Evolutionary conservation across 2,888 invertebrate genomes (phyloP), one percentile per base, ranked within the genome.

Genomic region (Hoplodrina ambigua): DNA sequence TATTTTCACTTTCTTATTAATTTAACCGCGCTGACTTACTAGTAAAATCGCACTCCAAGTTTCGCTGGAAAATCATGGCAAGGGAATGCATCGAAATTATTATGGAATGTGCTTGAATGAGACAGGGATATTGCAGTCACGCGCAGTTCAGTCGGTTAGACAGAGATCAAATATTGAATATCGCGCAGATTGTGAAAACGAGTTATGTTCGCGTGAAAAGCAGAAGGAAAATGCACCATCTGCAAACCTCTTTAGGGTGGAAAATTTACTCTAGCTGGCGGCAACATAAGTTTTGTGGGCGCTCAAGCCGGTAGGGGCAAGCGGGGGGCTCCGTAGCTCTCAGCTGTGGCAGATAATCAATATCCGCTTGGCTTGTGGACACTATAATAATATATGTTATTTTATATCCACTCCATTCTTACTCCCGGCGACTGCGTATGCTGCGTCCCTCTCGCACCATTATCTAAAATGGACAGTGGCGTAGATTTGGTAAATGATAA

Each of bases 321-420:
- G 91, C 87, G 90, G 91, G 93, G 94, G 91, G 88, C 88, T 91
- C 89, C 92, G 93, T 92, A 94, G 94, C 94, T 96, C 95, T 95
- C 95, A 94, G 95, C 96, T 96, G 95, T 96, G 96, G 96, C 96
- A 96, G 96, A 96, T 96, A 96, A 96, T 96, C 96, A 96, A 96
- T 96, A 96, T 96, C 96, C 96, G 96, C 96, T 96, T 95, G 96
- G 96, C 96, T 96, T 95, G 95, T 96, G 96, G 96, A 96, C 96
- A 96, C 94, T 95, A 94, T 94, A 94, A 93, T 94, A 94, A 94
- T 96, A 96, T 96, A 95, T 92, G 95, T 94, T 95, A 94, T 94
- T 94, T 92, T 94, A 92, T 92, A 90, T 89, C 93, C 87, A 87
- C 88, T 83, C 88, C 87, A 84, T 85, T 96, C 92, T 79, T 78